Evolutionary conservation across 1,140 invertebrate genomes (phyloP).

Genomic region (Lanistes nyassanus): DNA sequence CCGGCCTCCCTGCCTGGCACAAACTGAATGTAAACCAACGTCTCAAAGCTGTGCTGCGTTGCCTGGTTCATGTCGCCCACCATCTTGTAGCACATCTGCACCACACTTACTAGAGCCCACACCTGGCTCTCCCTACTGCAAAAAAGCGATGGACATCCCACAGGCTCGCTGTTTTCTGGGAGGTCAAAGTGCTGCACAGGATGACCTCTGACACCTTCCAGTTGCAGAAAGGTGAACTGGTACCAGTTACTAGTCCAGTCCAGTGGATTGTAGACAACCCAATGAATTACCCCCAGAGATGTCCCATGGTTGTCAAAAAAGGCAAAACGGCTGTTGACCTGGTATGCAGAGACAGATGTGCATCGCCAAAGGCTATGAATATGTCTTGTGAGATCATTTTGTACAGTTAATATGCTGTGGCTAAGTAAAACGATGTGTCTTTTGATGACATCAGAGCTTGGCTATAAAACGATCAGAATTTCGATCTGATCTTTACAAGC

Average conservation of each 20-base stretch:
- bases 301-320: conserved; percentile 42
- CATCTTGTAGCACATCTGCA: conserved; percentile 37
- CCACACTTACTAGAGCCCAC: conserved; percentile 38
- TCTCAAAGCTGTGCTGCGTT: conserved; percentile 1
- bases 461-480: neutral
- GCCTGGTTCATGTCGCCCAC: neutral
- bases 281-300: conserved; percentile 40
- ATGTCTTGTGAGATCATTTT: neutral
- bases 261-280: conserved; percentile 35
- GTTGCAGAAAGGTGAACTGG: conserved; percentile 34
- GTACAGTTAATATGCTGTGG: neutral
- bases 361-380: neutral
- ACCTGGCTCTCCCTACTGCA: conserved; percentile 28
- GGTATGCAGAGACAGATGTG: neutral
- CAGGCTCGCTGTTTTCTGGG: conserved; percentile 46
- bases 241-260: conserved; percentile 53
- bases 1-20: neutral
- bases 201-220: neutral
- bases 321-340: conserved; percentile 37
- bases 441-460: too few relatives aligned
- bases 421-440: neutral
- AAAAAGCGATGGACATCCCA: conserved; percentile 28
- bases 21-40: neutral
- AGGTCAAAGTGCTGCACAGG: conserved; percentile 30
- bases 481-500: neutral